A percentile compares a stretch with the other conserved stretches of the same genome.
Conservation (phyloP, 1,140 invertebrate species). For the Potamilus streckersoni region DNA sequence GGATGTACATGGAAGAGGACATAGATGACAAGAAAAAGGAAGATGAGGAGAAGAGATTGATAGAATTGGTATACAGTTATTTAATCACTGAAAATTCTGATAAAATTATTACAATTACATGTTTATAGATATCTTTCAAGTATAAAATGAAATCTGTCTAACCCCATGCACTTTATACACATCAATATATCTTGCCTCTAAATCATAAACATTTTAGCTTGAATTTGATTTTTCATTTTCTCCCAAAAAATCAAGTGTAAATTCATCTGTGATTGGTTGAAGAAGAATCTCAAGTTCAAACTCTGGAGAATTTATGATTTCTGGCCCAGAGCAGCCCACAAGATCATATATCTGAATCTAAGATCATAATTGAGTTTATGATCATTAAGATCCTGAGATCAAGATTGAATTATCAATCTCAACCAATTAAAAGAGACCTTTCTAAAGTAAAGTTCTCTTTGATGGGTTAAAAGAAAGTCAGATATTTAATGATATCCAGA, state of each 20-base stretch:
- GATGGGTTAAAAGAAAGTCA: too few relatives aligned
- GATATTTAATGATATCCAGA: too few relatives aligned
- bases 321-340: too few relatives aligned
- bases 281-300: too few relatives aligned
- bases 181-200: slow-evolving; percentile 9
- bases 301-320: too few relatives aligned
- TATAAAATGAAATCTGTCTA: slow-evolving; percentile 7
- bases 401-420: too few relatives aligned
- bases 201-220: neutral
- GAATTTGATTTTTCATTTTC: too few relatives aligned
- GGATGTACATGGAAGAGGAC: slow-evolving; percentile 55
- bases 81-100: slow-evolving; percentile 1
- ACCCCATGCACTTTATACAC: slow-evolving; percentile 12
- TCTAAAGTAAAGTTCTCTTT: too few relatives aligned
- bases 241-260: neutral
- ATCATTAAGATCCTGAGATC: too few relatives aligned
- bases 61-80: slow-evolving; percentile 45
- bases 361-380: too few relatives aligned
- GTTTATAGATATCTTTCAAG: neutral
- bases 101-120: neutral
- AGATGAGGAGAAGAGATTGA: slow-evolving; percentile 57
- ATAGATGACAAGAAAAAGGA: slow-evolving; percentile 57
- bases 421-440: too few relatives aligned
- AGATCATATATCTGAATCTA: too few relatives aligned
- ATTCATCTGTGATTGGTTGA: neutral